These are phyloP conservation scores for Drosophila busckii DNA, from an alignment of 1,140 invertebrate genomes.

Conservation along the genomic window DNA sequence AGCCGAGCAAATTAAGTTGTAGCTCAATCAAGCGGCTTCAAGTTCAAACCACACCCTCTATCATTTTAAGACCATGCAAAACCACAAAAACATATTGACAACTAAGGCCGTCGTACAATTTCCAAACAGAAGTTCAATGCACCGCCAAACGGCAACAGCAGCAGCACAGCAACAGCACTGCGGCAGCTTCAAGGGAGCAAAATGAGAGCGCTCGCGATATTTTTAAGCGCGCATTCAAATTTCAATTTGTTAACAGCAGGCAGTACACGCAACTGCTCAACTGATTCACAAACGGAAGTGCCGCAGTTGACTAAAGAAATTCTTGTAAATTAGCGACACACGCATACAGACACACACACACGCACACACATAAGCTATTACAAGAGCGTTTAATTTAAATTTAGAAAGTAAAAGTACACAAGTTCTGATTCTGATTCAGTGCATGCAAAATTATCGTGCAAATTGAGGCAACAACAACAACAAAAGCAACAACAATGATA, in stretches of 20 bases:
- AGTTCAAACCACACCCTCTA: slow-evolving; percentile 68
- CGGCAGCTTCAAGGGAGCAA: slow-evolving; percentile 21
- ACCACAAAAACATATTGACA: slow-evolving; percentile 48
- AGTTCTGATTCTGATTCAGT: slow-evolving; percentile 29
- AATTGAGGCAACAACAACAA: slow-evolving; percentile 5
- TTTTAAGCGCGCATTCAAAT: slow-evolving; percentile 63
- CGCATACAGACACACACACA: slow-evolving; percentile 2
- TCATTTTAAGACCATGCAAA: slow-evolving; percentile 18
- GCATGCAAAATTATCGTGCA: slow-evolving; percentile 21
- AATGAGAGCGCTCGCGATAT: slow-evolving; percentile 37
- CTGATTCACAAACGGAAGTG: slow-evolving; percentile 71
- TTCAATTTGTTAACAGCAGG: slow-evolving; percentile 62
- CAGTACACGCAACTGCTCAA: slow-evolving; percentile 3
- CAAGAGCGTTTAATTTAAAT: slow-evolving; percentile 55
- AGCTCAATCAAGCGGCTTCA: slow-evolving; percentile 55
- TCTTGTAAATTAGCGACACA: slow-evolving; percentile 29
- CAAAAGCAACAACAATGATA: slow-evolving; percentile 3
- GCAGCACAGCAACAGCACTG: no score
- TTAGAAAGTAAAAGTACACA: slow-evolving; percentile 68
- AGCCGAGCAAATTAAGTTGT: slow-evolving; percentile 27
- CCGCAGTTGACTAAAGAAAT: slow-evolving; percentile 30
- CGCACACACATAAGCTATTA: slow-evolving; percentile 30
- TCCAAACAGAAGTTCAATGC: slow-evolving; percentile 51
- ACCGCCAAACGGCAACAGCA: slow-evolving; percentile 21
- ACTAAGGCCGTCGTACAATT: slow-evolving; percentile 47